These are phyloP conservation scores for Tachycineta bicolor DNA, from an alignment of 2,113 vertebrate species.

Conservation along the genomic window DNA sequence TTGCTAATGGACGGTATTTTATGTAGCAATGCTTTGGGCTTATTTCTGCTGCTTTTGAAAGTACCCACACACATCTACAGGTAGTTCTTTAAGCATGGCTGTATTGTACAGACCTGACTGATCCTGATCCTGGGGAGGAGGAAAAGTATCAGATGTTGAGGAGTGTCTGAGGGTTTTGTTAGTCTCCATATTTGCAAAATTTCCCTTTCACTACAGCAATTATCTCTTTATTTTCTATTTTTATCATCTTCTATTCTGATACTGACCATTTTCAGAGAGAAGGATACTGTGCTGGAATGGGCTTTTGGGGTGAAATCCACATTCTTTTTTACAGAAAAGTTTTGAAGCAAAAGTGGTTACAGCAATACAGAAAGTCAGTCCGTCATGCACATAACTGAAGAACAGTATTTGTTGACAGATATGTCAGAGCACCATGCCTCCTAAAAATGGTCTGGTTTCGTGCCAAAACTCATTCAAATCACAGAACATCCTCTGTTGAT, in stretches of 20 bases:
- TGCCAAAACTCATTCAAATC: background rate
- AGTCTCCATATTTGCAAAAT: background rate
- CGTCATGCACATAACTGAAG: background rate
- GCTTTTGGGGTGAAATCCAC: background rate
- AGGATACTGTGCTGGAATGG: background rate
- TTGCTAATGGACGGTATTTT: background rate
- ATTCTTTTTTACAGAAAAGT: background rate
- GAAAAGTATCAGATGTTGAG: background rate
- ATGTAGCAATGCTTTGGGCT: background rate
- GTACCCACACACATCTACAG: background rate
- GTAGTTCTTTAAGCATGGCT: background rate
- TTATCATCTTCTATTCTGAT: background rate
- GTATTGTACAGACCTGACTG: background rate
- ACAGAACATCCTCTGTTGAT: background rate
- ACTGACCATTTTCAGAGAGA: background rate
- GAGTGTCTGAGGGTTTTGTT: background rate
- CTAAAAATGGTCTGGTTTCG: background rate
- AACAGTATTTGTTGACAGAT: background rate
- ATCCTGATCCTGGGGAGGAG: background rate
- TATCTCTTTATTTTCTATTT: background rate
- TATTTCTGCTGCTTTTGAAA: background rate
- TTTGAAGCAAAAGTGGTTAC: background rate
- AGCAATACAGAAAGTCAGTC: background rate
- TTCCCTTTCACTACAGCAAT: background rate
- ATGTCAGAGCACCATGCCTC: background rate